Evolutionary conservation across 1,140 invertebrate genomes (phyloP), one percentile per base, ranked within the genome.

Genomic region (Battus philenor): DNA sequence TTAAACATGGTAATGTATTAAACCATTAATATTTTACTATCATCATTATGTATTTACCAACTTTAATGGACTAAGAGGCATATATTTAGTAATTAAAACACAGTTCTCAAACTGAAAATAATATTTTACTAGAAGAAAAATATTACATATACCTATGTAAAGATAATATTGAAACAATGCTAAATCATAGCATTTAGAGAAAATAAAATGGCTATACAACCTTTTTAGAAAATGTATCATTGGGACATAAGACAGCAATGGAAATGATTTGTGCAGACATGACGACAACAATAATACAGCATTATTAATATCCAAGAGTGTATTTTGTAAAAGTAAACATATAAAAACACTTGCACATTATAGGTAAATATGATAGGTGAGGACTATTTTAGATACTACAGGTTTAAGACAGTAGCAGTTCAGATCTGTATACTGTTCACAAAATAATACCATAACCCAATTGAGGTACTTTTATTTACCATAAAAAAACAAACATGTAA

Each of bases 111-210:
- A 81, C 72, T 61, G 68, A 81, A 77, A 81, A 81, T 76, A 77
- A 77, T 72, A 76, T 78, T 74, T 81, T 81, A 81, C 77, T 81
- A 78, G 65, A 73, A 76, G 76, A 76, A 57, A 71, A 64, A 72
- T 71, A 81, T 74, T 75, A 69, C 71, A 75, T 50, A 63, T 62
- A 70, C 56, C 54, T 69, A 68, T 29, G 51, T 55, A 62, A 58
- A 67, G 13, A 65, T 64, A 55, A 53, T 48, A 50, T 53, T 68
- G 55, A 55, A 64, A 65, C 52, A 47, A 44, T 58, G 63, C 30
- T 61, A 60, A 56, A 44, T 49, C 60, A 50, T 61, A 65, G 67
- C 54, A 50, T 62, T 58, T 52, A 54, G 53, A 59, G 51, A 65
- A 70, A 60, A 62, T 49, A 49, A 60, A 54, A 57, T 54, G 54